Conservation (phyloP, 2,888 invertebrate genomes). For the Dolichomitus sp. region DNA sequence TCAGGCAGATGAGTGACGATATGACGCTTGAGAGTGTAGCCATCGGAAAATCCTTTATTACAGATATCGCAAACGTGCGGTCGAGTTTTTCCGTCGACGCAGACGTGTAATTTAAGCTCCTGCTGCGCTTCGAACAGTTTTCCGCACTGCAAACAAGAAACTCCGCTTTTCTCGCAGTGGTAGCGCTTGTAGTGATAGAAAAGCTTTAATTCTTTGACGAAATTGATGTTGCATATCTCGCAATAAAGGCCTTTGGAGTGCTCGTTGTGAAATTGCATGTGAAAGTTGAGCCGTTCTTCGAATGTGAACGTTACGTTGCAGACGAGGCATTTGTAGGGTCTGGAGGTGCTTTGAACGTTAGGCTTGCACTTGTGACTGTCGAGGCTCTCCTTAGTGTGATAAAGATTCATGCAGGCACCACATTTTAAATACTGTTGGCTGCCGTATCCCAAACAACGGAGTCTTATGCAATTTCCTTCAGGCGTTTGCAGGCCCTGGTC, state of each 20-base stretch:
- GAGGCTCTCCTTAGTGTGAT: conserved; percentile 76
- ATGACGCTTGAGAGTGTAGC: conserved; percentile 79
- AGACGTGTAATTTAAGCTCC: conserved; percentile 73
- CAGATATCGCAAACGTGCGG: conserved; percentile 79
- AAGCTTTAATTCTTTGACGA: conserved; percentile 77
- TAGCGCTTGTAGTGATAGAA: conserved; percentile 79
- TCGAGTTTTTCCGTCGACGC: conserved; percentile 77
- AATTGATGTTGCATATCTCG: conserved; percentile 76
- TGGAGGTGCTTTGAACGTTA: conserved; percentile 74
- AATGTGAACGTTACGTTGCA: conserved; percentile 76
- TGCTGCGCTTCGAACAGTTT: conserved; percentile 76
- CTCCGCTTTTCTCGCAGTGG: conserved; percentile 73
- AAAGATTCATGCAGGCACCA: conserved; percentile 80
- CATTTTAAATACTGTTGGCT: conserved; percentile 78
- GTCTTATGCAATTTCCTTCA: conserved; percentile 65
- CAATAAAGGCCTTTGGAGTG: conserved; percentile 73
- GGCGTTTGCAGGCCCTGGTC: conserved; percentile 58
- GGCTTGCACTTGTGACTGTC: conserved; percentile 79
- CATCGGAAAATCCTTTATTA: conserved; percentile 79
- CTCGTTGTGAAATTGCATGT: conserved; percentile 76
- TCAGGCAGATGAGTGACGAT: conserved; percentile 79
- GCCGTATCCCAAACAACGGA: conserved; percentile 68
- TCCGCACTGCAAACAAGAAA: conserved; percentile 79
- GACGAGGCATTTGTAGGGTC: conserved; percentile 74
- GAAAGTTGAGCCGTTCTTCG: conserved; percentile 78